A percentile compares a stretch with the other conserved stretches of the same genome.
Conservation (phyloP, 2,888 invertebrate genomes). For the Physocephala rufipes region DNA sequence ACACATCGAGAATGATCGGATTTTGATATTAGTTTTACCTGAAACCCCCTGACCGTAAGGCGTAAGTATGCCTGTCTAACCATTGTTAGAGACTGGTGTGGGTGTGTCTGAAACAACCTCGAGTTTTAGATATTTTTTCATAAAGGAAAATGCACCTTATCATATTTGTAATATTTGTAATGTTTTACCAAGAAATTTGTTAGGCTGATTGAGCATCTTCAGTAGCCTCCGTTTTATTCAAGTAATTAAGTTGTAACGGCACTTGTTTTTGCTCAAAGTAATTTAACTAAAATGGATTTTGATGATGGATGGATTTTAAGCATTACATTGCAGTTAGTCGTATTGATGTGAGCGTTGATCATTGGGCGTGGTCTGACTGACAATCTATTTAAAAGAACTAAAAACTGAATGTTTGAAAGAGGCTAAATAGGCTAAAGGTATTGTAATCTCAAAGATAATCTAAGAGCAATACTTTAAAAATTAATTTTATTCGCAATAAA, state of each 20-base stretch:
- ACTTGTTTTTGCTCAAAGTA: slow-evolving; percentile 15
- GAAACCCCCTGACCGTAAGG: too few species aligned
- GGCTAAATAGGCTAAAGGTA: too few species aligned
- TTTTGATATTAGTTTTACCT: too few species aligned
- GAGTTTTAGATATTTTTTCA: background rate
- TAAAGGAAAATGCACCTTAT: background rate
- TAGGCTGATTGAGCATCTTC: background rate
- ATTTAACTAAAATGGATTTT: background rate
- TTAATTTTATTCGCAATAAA: too few species aligned
- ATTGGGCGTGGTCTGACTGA: slow-evolving; percentile 7
- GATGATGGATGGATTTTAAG: background rate
- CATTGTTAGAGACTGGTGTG: background rate
- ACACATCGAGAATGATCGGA: too few species aligned
- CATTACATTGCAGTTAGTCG: background rate
- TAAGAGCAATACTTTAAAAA: too few species aligned
- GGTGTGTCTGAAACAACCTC: background rate
- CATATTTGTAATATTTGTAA: background rate
- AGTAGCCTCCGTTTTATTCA: background rate
- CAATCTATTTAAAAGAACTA: too few species aligned
- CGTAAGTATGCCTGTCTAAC: background rate
- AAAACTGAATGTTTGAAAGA: too few species aligned
- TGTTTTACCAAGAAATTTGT: slow-evolving; percentile 14
- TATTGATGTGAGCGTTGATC: background rate
- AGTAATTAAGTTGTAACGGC: slow-evolving; percentile 27
- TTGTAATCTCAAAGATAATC: too few species aligned